A percentile compares a stretch with the other conserved stretches of the same genome.
phyloP scores from a whole-genome alignment of 2,797 vertebrate species.

The Chelmon rostratus region DNA sequence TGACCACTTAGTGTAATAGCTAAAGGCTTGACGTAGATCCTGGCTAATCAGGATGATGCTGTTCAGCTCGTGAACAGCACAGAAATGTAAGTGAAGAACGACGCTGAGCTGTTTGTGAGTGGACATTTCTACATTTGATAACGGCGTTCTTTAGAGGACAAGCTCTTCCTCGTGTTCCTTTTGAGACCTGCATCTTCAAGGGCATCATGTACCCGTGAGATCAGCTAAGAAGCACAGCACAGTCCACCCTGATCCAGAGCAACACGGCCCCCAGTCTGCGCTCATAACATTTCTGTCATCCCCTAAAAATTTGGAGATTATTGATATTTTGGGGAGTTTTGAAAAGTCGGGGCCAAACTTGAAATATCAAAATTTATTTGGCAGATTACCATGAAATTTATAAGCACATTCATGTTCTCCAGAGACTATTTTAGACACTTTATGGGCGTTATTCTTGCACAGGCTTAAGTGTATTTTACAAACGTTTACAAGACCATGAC shows the following conservation, averaged over 20 bases:
- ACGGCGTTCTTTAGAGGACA: constrained; percentile 5
- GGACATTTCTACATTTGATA: constrained; percentile 21
- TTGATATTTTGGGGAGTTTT: neutral
- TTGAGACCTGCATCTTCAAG: neutral
- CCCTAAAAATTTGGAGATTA: neutral
- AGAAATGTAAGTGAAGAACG: constrained; percentile 23
- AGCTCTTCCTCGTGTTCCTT: neutral
- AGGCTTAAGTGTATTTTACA: too few relatives aligned
- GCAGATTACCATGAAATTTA: too few relatives aligned
- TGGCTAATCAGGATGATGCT: constrained; percentile 68
- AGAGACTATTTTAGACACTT: neutral
- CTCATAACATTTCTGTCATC: neutral
- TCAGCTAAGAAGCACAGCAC: neutral
- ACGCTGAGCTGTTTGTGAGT: constrained; percentile 24
- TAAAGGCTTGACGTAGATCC: constrained; percentile 45
- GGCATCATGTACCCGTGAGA: neutral
- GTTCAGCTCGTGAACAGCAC: constrained; percentile 32
- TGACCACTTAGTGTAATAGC: constrained; percentile 71
- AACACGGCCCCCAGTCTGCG: too few relatives aligned
- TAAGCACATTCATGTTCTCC: neutral
- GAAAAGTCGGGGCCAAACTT: neutral
- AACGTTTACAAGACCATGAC: too few relatives aligned
- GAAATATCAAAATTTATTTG: neutral
- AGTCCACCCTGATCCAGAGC: neutral
- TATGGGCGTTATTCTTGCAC: neutral